These are phyloP conservation scores for Metridium senile DNA, from an alignment of 92 coral and sea anemone species.

Conservation along the genomic window DNA sequence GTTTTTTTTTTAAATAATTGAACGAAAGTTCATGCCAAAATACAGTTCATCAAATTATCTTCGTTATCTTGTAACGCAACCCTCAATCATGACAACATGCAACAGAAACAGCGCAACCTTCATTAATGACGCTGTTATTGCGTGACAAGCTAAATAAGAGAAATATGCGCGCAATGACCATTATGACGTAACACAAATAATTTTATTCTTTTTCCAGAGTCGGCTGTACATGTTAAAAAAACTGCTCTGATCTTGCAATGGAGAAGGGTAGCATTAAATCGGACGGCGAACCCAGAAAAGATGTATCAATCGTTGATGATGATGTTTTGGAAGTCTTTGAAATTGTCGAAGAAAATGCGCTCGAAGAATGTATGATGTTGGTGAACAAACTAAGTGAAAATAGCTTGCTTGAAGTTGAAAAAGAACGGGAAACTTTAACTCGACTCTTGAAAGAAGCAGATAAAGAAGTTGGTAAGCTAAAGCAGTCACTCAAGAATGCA, in stretches of 20 bases:
- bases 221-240: neutral
- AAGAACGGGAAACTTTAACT: conserved; percentile 77
- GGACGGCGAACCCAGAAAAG: conserved; percentile 34
- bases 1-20: no score
- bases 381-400: conserved; percentile 97
- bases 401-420: conserved; percentile 82
- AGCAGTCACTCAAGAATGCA: conserved; percentile 69
- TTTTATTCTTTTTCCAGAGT: neutral
- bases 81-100: neutral
- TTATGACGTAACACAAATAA: conserved; percentile 21
- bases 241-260: neutral
- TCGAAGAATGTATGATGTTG: conserved; percentile 97
- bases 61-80: neutral
- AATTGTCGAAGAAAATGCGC: conserved; percentile 68
- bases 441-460: conserved; percentile 81
- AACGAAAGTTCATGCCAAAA: neutral
- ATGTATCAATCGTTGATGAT: conserved; percentile 89
- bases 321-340: conserved; percentile 90
- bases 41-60: neutral
- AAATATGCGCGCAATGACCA: conserved; percentile 8
- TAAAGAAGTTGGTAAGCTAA: conserved; percentile 80
- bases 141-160: neutral
- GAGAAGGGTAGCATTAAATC: conserved; percentile 17
- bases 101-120: neutral
- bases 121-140: neutral